Conservation (phyloP, 2,888 invertebrate species). For the Torymus aiolomorphi region DNA sequence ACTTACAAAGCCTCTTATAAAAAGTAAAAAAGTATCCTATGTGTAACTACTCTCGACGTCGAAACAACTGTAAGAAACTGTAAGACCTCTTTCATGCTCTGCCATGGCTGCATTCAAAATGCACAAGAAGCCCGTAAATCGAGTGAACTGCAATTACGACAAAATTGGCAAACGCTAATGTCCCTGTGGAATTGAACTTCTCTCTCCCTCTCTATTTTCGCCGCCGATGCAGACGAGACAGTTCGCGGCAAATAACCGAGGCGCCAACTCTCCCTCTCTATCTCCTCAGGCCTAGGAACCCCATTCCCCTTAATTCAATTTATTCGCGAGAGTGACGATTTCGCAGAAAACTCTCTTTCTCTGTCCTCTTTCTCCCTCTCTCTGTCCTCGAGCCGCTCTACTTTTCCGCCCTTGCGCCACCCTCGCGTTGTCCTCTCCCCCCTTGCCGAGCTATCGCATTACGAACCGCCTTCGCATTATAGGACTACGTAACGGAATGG, state of each 20-base stretch:
- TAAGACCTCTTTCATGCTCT: too few species aligned
- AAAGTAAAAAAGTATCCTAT: too few species aligned
- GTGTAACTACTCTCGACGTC: too few species aligned
- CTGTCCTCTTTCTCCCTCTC: not conserved
- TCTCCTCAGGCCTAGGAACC: constrained; percentile 22
- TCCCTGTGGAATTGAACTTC: constrained; percentile 29
- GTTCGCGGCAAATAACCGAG: constrained; percentile 49
- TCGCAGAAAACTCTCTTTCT: too few species aligned
- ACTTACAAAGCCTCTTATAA: too few species aligned
- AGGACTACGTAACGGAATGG: too few species aligned
- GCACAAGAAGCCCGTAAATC: constrained; percentile 20
- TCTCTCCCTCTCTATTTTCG: not conserved
- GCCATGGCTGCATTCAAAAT: constrained; percentile 11
- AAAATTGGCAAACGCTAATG: constrained; percentile 45
- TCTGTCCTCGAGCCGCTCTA: not conserved
- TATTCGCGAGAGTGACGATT: constrained; percentile 48
- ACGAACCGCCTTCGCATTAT: not conserved
- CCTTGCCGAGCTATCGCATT: constrained; percentile 10
- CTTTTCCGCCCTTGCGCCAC: constrained; percentile 4
- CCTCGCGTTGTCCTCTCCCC: not conserved
- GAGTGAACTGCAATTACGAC: constrained; percentile 23
- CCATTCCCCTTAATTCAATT: constrained; percentile 56
- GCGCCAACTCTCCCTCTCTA: constrained; percentile 24
- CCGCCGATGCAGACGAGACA: constrained; percentile 48
- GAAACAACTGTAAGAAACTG: too few species aligned